Conservation (phyloP, 2,797 vertebrate genomes). For the Streptopelia turtur region DNA sequence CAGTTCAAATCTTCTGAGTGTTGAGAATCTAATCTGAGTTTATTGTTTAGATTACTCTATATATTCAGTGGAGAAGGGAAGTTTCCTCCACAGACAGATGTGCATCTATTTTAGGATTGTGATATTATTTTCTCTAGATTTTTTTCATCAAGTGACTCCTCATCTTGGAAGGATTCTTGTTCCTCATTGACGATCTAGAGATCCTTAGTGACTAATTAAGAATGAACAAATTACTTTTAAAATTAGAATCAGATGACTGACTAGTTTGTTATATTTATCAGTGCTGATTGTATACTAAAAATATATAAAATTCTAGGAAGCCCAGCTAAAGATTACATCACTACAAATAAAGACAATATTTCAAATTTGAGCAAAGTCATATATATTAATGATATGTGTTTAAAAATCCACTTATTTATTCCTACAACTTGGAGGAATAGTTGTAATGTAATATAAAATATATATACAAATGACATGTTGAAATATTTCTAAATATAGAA, state of each 20-base stretch:
- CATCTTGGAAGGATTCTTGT: background rate
- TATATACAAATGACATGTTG: background rate
- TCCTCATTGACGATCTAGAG: background rate
- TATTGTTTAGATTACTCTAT: background rate
- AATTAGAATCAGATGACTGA: background rate
- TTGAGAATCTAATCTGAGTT: background rate
- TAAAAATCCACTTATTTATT: background rate
- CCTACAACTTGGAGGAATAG: background rate
- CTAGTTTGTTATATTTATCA: background rate
- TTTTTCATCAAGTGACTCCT: background rate
- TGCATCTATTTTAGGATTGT: background rate
- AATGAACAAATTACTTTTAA: background rate
- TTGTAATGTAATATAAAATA: background rate
- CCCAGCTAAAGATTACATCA: background rate
- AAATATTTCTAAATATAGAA: background rate
- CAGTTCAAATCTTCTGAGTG: background rate
- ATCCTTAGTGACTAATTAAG: background rate
- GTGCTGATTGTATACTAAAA: background rate
- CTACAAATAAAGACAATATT: background rate
- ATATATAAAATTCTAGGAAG: background rate
- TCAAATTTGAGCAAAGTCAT: background rate
- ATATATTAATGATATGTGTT: background rate
- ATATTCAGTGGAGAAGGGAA: background rate
- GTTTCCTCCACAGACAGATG: background rate
- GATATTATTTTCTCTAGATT: background rate